Evolutionary conservation across 2,113 vertebrate species (phyloP), one percentile per base, ranked within the genome.

Genomic region (Datnioides undecimradiatus): DNA sequence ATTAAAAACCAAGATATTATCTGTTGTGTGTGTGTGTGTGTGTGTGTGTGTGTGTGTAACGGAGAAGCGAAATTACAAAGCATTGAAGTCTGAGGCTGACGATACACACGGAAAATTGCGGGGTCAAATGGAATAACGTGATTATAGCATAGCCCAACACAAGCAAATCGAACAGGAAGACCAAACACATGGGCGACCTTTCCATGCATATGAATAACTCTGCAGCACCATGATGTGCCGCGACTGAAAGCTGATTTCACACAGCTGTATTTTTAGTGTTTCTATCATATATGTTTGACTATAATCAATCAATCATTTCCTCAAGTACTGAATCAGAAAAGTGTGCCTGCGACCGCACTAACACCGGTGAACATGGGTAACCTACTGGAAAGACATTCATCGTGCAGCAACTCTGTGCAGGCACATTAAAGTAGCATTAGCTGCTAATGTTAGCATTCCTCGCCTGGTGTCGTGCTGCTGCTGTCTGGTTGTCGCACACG

Each of bases 1-100:
- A 88, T 80, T 86, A 83, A 83, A 90, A 87, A 38, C 4, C 21
- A 31, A 84, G 67, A 87, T 59, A 45, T 70, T 45, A 82, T 82
- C 84, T 69, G 6, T 1, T 43, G 12, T 21, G 19, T 65, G 33
- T 64, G 38, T 33, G 59, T 13, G 40, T 41, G 14, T 31, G 48
- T 34, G 33, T 48, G 14, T 31, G 49, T 48, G 49, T 49, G 33
- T 40, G 43, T 59, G 48, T 49, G 31, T 34, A 62, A 33, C 6
- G 46, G 34, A 66, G 27, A 73, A 58, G 66, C 31, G 49, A 52
- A 66, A 79, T 63, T 36, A 40, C 10, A 51, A 43, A 45, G 11
- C 58, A 38, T 17, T 16, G 19, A 10, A 14, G 14, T 43, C 31
- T 40, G 7, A 25, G 38, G 25, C 31, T 64, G 25, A 63, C 64